These are phyloP conservation scores for Ameiurus melas DNA, from an alignment of 2,113 vertebrate species.

Conservation along the genomic window DNA sequence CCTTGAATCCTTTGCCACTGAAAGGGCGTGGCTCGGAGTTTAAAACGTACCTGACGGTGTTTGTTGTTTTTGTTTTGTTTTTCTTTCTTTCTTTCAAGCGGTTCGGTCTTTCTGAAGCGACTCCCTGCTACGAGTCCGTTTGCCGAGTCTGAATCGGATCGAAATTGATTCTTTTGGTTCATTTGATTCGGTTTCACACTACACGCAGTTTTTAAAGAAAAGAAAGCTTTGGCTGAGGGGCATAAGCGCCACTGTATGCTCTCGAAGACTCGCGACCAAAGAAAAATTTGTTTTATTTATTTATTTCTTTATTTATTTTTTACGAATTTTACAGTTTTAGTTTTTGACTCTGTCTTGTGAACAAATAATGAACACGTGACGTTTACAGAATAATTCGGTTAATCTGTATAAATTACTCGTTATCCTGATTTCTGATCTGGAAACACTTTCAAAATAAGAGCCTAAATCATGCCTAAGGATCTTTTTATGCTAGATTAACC, in stretches of 20 bases:
- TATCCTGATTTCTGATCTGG: neutral
- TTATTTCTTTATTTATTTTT: too few species aligned
- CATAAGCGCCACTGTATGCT: too few species aligned
- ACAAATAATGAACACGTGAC: neutral
- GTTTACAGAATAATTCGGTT: too few species aligned
- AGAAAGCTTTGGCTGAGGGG: neutral
- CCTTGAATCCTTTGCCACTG: neutral
- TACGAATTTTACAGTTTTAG: too few species aligned
- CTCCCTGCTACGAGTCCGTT: neutral
- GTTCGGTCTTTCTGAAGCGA: neutral
- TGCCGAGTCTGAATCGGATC: neutral
- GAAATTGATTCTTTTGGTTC: neutral
- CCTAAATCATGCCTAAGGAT: neutral
- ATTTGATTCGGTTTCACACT: neutral
- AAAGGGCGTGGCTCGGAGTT: slow-evolving; percentile 7
- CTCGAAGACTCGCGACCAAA: too few species aligned
- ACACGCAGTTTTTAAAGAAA: neutral
- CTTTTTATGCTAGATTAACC: neutral
- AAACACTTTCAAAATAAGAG: neutral
- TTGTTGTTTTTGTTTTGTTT: neutral
- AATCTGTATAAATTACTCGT: too few species aligned
- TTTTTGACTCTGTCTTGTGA: neutral
- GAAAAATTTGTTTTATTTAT: too few species aligned
- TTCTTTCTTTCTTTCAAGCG: neutral
- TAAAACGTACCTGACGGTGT: neutral